Evolutionary conservation across 2,888 invertebrate species (phyloP).

Genomic region (Cheilosia vulpina): DNA sequence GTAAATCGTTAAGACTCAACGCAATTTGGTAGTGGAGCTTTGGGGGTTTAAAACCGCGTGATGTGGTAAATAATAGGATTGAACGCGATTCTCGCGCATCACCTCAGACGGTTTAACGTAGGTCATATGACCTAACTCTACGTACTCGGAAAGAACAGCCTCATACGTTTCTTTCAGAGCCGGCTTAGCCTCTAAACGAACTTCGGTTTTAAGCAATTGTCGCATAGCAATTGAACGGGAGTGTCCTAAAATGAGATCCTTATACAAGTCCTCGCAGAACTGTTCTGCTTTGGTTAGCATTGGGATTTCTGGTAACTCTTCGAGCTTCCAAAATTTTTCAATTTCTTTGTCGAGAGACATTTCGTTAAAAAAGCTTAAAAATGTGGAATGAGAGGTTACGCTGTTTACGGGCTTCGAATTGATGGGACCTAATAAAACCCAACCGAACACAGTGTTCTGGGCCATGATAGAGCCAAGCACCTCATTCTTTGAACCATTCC

Average conservation of each 20-base stretch:
- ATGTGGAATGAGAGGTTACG: no score
- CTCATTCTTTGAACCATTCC: not conserved
- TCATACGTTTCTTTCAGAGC: not conserved
- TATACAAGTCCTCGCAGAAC: conserved; percentile 7
- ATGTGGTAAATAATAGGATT: no score
- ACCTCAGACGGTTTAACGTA: not conserved
- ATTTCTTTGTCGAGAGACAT: no score
- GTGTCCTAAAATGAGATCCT: not conserved
- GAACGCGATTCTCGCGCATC: not conserved
- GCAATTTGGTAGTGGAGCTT: no score
- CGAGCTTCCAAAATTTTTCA: conserved; percentile 9
- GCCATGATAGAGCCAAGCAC: not conserved
- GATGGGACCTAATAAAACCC: no score
- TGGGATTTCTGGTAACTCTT: not conserved
- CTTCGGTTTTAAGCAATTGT: not conserved
- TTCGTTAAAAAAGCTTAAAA: no score
- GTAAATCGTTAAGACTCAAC: not conserved
- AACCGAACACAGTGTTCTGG: no score
- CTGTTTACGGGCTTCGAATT: no score
- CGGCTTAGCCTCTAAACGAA: not conserved
- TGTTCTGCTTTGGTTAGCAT: not conserved
- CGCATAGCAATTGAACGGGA: not conserved
- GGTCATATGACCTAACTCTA: not conserved
- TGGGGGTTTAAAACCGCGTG: no score
- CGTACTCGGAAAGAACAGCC: not conserved